Base-by-base conservation (phyloP, 2,797 vertebrate genomes). In the Bucorvus abyssinicus region DNA sequence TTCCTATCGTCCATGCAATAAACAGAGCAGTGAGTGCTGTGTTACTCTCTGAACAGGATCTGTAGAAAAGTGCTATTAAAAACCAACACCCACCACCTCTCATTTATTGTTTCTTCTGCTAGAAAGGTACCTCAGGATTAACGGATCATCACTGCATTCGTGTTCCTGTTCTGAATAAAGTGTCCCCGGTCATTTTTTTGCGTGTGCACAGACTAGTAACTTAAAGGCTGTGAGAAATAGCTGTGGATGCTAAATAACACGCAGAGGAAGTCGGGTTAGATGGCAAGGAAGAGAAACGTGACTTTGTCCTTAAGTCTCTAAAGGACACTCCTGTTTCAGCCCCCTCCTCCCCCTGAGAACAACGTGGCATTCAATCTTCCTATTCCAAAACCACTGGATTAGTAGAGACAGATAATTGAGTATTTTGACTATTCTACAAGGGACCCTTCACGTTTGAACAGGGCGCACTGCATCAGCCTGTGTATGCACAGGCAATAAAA, bases 311-410 rank as follows among this genome's bases (percentile, higher is more conserved):
- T 93, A 96, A 90, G 73, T 63, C 61, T 36, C 40, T 68, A 16
- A 76, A 94, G 60, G 44, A 63, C n/a, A 21, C 15, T 34, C 55
- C 47, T 50, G 56, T 50, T 84, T 85, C 63, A 49, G 59, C 34
- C 53, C 74, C 59, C 18, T 53, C 73, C 38, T 65, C 29, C 36
- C 21, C 50, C n/a, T 0, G 12, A 84, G 70, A 80, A 68, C 57
- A 65, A 57, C 24, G 50, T 1, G 27, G 57, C 86, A 71, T 22
- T 29, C 84, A 56, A 23, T 94, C 96, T 97, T 96, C 95, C 78
- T 93, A 60, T 94, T 91, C 74, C 3, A 91, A 47, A 87, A 95
- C 89, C 91, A 79, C 93, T 57, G 56, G 82, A 83, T 95, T 88
- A 86, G 67, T 47, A 67, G 92, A 90, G 73, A 67, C 50, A 95